Evolutionary conservation across 2,113 vertebrate species (phyloP).

Genomic region (Anolis sagrei): DNA sequence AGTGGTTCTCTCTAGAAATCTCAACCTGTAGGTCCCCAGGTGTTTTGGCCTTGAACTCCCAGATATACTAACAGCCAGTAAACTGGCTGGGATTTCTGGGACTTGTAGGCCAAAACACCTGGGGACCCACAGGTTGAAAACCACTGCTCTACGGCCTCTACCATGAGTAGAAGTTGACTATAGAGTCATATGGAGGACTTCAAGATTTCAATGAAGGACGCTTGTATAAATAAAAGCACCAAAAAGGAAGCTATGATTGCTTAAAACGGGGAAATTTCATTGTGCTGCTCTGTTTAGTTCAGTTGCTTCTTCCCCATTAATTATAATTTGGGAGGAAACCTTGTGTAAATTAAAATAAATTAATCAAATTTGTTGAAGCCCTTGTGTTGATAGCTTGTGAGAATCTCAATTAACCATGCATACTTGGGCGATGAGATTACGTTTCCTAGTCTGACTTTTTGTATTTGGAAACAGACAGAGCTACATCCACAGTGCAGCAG

Average conservation of each 20-base stretch:
- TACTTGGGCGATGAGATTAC: conserved; percentile 65
- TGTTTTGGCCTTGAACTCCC: too few species aligned
- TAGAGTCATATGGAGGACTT: too few species aligned
- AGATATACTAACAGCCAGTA: too few species aligned
- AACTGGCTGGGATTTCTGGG: too few species aligned
- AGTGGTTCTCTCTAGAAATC: too few species aligned
- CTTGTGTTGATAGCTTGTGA: conserved; percentile 57
- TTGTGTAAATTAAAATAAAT: conserved; percentile 70
- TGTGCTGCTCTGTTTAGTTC: conserved; percentile 60
- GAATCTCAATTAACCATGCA: conserved; percentile 58
- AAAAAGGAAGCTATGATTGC: background rate
- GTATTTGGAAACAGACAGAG: conserved; percentile 39
- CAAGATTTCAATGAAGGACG: too few species aligned
- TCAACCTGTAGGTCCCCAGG: too few species aligned
- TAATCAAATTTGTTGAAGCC: conserved; percentile 70
- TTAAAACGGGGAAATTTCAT: conserved; percentile 29
- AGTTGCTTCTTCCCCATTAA: conserved; percentile 64
- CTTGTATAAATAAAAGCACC: background rate
- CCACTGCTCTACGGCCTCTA: too few species aligned
- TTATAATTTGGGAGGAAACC: conserved; percentile 63
- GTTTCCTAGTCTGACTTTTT: conserved; percentile 47
- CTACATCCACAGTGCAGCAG: conserved; percentile 10
- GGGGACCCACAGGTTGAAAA: too few species aligned
- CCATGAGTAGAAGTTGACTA: too few species aligned
- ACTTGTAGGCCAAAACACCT: too few species aligned